Conservation (phyloP, 2,888 invertebrate species). For the Harpalus rubripes region DNA sequence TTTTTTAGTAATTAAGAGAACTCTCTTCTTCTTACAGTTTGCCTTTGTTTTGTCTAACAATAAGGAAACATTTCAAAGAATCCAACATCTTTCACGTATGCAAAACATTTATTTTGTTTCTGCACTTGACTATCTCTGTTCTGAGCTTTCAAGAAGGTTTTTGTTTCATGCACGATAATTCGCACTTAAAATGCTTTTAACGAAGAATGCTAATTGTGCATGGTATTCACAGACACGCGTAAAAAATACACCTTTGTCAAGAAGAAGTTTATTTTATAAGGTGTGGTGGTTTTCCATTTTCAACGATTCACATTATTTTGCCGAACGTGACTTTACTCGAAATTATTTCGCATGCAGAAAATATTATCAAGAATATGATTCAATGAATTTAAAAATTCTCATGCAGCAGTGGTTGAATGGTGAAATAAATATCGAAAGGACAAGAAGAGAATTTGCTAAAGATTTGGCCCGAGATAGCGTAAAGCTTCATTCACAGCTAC, state of each 20-base stretch:
- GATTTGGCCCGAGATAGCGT: too few relatives aligned
- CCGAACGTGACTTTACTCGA: background rate
- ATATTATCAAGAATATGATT: background rate
- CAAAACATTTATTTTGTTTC: background rate
- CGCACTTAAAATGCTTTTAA: conserved; percentile 39
- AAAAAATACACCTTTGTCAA: conserved; percentile 8
- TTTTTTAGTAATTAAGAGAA: too few relatives aligned
- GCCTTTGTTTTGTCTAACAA: background rate
- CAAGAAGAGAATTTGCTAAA: too few relatives aligned
- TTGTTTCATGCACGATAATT: background rate
- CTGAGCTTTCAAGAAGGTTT: background rate
- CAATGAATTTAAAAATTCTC: too few relatives aligned
- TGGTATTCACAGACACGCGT: conserved; percentile 41
- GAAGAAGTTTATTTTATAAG: background rate
- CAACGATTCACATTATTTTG: background rate
- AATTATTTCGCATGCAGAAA: background rate
- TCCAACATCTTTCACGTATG: background rate
- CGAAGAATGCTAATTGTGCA: conserved; percentile 28
- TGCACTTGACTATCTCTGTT: background rate
- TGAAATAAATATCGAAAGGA: too few relatives aligned
- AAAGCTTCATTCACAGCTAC: too few relatives aligned
- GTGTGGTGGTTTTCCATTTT: background rate
- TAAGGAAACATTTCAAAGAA: background rate
- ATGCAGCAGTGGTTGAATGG: too few relatives aligned
- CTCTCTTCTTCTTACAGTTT: background rate